These are phyloP conservation scores for Globodera rostochiensis DNA, from an alignment of 1,140 invertebrate genomes.

Conservation along the genomic window DNA sequence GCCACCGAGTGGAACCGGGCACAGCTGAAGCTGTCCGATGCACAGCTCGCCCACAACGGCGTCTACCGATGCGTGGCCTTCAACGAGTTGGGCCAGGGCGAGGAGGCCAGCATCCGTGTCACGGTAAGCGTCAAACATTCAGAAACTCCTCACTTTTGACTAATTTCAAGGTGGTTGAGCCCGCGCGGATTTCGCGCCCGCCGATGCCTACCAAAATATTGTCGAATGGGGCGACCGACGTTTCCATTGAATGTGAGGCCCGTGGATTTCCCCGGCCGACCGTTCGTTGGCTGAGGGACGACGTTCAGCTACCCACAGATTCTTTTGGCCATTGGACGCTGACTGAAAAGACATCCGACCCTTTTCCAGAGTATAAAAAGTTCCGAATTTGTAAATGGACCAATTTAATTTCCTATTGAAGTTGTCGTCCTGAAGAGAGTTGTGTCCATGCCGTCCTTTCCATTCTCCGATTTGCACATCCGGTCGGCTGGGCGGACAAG, in stretches of 20 bases:
- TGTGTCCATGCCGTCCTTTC: constrained; percentile 31
- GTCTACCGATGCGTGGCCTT: constrained; percentile 45
- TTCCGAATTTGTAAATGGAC: background rate
- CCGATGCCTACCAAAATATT: constrained; percentile 24
- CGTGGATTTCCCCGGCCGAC: constrained; percentile 46
- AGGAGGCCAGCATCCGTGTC: constrained; percentile 41
- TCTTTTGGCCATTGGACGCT: constrained; percentile 31
- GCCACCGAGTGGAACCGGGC: constrained; percentile 23
- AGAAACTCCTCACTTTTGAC: background rate
- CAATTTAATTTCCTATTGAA: background rate
- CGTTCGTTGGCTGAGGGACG: constrained; percentile 52
- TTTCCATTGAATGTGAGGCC: constrained; percentile 46
- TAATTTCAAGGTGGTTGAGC: constrained; percentile 46
- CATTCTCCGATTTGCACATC: constrained; percentile 33
- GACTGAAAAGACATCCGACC: background rate
- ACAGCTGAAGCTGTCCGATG: constrained; percentile 32
- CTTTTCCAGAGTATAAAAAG: background rate
- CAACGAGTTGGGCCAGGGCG: constrained; percentile 44
- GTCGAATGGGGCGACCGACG: constrained; percentile 32
- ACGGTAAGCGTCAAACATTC: constrained; percentile 11
- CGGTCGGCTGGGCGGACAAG: constrained; percentile 48
- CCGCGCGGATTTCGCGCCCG: constrained; percentile 33
- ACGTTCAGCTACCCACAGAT: constrained; percentile 19
- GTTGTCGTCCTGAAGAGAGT: constrained; percentile 34
- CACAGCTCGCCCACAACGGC: constrained; percentile 45